Base-by-base conservation (phyloP, 2,888 invertebrate species). In the Eupeodes luniger region DNA sequence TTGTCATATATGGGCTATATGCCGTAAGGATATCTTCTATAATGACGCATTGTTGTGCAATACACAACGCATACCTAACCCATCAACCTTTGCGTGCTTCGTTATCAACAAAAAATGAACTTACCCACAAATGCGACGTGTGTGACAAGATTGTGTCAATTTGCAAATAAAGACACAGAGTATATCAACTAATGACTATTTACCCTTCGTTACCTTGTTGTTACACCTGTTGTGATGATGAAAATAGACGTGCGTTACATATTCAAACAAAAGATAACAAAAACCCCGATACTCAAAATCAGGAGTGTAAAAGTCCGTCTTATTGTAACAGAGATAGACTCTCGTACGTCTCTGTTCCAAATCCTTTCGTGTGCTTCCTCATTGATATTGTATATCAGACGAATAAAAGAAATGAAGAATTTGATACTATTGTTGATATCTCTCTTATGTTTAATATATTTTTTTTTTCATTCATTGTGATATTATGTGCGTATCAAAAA, bases 171-270 rank as follows among this genome's bases (percentile, higher is more conserved):
- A 40, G 40, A 5, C 9, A 40, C 27, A 27, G 19, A 16, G 4
- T 16, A 27, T 27, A 66, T 49, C 66, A 49, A 47, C 66, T 66
- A 66, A 66, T 66, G 66, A 66, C 66, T 66, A 66, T 66, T 66
- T 66, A 47, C 7, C 14, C 19, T 64, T 19, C 6, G 44, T 64
- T 47, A 49, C 19, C 27, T 9, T 66, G 64, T 49, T 66, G 44
- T 19, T 64, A 19, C 6, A 44, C 16, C 11, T 19, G 51, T 14
- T 51, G 40, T 36, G n/a, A 27, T 27, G 27, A 27, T 2, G 27
- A 64, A 16, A 12, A 64, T 5, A 64, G 11, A 19, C 66, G 49
- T 66, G 49, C 49, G 49, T 49, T 49, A 66, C 27, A 49, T 44
- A 44, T 49, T 12, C 6, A 40, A 40, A 44, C 40, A 62, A 40